phyloP scores from a whole-genome alignment of 2,888 invertebrate species.

The Cheilosia soror region DNA sequence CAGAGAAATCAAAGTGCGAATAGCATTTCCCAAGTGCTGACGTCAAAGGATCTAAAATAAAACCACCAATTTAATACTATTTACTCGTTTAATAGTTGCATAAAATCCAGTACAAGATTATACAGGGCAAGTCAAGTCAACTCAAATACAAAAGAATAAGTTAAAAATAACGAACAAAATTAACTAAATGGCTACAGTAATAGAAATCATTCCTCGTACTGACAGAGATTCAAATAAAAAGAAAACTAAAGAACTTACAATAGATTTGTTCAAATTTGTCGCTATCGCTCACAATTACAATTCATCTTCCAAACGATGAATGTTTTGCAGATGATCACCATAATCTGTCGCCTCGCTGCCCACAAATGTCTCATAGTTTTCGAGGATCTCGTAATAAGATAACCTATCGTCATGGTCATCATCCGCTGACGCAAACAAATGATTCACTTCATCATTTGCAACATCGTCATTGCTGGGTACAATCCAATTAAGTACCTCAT shows the following conservation, averaged over 20 bases:
- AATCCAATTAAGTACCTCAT: slow-evolving; percentile 95
- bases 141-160: slow-evolving; percentile 4
- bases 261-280: neutral
- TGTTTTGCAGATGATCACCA: slow-evolving; percentile 92
- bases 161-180: slow-evolving; percentile 38
- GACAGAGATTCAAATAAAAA: slow-evolving; percentile 24
- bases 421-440: slow-evolving; percentile 94
- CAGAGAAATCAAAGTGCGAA: too few relatives aligned
- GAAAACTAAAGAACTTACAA: slow-evolving; percentile 12
- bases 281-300: slow-evolving; percentile 84
- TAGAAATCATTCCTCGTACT: neutral
- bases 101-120: slow-evolving; percentile 20
- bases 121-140: slow-evolving; percentile 7
- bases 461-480: slow-evolving; percentile 95
- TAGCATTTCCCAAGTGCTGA: too few relatives aligned
- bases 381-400: slow-evolving; percentile 91
- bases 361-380: slow-evolving; percentile 94
- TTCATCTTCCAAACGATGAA: slow-evolving; percentile 93
- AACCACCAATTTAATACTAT: slow-evolving; percentile 12
- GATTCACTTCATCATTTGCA: slow-evolving; percentile 95
- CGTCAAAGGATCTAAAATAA: neutral
- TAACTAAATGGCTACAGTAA: slow-evolving; percentile 51
- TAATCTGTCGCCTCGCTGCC: slow-evolving; percentile 96
- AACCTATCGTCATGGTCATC: slow-evolving; percentile 92
- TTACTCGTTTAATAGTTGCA: slow-evolving; percentile 22